Conservation (phyloP, 1,140 invertebrate species). For the Tetraneura akinire region DNA sequence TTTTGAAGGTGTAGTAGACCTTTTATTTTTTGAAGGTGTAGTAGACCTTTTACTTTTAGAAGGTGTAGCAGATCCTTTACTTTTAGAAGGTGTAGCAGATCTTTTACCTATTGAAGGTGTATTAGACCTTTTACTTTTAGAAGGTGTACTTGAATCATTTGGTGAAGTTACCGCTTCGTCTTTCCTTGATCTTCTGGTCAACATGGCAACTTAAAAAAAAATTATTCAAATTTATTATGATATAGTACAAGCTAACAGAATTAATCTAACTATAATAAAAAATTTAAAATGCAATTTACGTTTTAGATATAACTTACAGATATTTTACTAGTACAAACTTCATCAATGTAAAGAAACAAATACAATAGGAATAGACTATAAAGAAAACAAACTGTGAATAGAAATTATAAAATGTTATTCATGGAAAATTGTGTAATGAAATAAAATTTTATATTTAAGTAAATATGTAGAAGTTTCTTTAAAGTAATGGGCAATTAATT, state of each 20-base stretch:
- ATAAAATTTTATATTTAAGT: background rate
- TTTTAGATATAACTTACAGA: background rate
- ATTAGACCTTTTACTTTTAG: background rate
- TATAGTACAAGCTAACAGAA: background rate
- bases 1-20: too few species aligned
- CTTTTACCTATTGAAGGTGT: background rate
- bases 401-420: background rate
- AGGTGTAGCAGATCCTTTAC: background rate
- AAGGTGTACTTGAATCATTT: background rate
- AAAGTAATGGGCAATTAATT: too few species aligned
- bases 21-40: too few species aligned
- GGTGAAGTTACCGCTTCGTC: slow-evolving; percentile 5
- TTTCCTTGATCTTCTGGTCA: slow-evolving; percentile 34
- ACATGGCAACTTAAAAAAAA: slow-evolving; percentile 5
- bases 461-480: too few species aligned
- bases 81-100: background rate
- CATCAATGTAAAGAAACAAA: background rate
- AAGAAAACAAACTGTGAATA: background rate
- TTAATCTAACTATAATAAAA: background rate
- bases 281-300: background rate
- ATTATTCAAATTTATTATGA: background rate
- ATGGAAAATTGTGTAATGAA: background rate
- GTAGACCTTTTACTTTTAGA: background rate
- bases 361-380: background rate
- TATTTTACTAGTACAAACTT: too few species aligned